A percentile compares a stretch with the other conserved stretches of the same genome.
Conservation (phyloP, 2,797 vertebrate species). For the Parauchenoglanis punctatus region DNA sequence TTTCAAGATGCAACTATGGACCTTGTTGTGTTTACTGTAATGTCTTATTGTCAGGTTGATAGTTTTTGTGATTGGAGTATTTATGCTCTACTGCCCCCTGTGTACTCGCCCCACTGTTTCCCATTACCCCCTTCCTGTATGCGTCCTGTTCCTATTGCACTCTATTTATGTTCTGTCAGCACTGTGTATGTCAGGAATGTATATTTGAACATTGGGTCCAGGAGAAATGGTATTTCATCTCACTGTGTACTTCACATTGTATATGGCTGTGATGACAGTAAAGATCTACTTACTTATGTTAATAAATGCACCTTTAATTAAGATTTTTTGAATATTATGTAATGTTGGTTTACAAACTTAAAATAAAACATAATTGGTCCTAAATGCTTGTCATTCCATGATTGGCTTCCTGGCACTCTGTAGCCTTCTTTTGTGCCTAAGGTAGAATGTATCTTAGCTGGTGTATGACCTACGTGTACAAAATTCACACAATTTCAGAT, state of each 20-base stretch:
- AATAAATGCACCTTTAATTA: background rate
- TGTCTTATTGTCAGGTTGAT: background rate
- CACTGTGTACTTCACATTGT: background rate
- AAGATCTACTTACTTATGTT: background rate
- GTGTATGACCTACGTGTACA: background rate
- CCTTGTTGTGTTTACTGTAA: background rate
- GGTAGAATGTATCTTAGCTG: background rate
- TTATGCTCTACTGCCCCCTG: background rate
- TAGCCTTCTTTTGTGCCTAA: too few relatives aligned
- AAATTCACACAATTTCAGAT: constrained; percentile 1
- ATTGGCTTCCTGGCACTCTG: background rate
- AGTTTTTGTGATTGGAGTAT: background rate
- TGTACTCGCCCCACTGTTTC: background rate
- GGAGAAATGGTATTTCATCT: background rate
- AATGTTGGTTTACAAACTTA: background rate
- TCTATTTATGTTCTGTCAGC: background rate
- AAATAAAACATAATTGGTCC: background rate
- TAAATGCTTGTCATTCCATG: background rate
- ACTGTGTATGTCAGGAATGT: background rate
- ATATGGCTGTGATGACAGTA: background rate
- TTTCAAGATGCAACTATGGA: background rate
- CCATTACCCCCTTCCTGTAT: background rate
- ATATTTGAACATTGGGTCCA: background rate
- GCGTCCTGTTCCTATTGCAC: background rate
- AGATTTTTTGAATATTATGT: background rate